phyloP scores from a whole-genome alignment of 2,113 vertebrate genomes.

The Ammodytes marinus region DNA sequence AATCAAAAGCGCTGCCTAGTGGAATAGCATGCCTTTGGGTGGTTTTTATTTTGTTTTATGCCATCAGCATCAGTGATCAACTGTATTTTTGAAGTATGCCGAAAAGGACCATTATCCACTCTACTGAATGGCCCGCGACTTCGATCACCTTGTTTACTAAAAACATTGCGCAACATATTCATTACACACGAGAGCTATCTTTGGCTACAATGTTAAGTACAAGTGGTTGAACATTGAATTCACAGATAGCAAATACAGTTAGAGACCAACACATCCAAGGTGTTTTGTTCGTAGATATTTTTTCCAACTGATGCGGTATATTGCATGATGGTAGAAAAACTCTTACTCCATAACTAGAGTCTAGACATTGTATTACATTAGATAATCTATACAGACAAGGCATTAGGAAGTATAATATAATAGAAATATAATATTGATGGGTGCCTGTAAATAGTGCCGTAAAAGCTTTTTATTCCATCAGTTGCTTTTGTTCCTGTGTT shows the following conservation, averaged over 20 bases:
- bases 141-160: neutral
- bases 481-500: neutral
- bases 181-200: neutral
- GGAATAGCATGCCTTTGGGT: neutral
- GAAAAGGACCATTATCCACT: neutral
- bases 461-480: constrained; percentile 5
- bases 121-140: neutral
- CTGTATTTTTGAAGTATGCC: neutral
- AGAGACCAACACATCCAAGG: neutral
- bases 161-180: neutral
- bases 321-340: neutral
- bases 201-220: neutral
- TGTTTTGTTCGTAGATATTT: neutral
- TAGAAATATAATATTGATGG: neutral
- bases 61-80: neutral
- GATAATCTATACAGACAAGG: neutral
- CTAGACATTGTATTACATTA: neutral
- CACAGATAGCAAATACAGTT: too few relatives aligned
- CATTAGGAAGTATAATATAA: neutral
- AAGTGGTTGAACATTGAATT: neutral
- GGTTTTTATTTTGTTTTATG: neutral
- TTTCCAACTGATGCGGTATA: neutral
- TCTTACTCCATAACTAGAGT: neutral
- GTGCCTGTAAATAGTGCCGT: neutral
- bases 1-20: neutral